Conservation (phyloP, 1,140 invertebrate genomes). For the Polypedilum pembai region DNA sequence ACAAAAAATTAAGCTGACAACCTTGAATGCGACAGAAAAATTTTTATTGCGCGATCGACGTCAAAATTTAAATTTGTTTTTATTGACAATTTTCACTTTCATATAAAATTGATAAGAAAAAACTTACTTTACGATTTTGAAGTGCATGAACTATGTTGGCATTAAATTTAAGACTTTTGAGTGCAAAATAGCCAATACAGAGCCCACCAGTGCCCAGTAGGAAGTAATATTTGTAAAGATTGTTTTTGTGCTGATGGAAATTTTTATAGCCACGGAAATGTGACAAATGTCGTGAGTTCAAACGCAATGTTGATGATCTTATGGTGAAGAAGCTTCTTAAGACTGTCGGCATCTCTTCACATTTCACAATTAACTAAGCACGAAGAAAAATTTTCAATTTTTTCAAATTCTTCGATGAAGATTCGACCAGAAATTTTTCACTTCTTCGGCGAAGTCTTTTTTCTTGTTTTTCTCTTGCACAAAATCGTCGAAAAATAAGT, state of each 20-base stretch:
- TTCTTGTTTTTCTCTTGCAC: too few relatives aligned
- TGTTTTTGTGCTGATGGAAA: neutral
- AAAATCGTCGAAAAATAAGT: too few relatives aligned
- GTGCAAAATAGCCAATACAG: constrained; percentile 2
- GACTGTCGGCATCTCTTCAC: neutral
- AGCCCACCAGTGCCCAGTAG: neutral
- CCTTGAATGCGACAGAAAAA: too few relatives aligned
- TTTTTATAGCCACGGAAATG: neutral
- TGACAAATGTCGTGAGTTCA: neutral
- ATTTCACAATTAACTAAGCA: neutral
- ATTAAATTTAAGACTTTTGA: neutral
- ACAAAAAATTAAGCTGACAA: too few relatives aligned
- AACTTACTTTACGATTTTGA: neutral
- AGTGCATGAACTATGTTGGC: neutral
- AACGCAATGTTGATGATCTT: neutral
- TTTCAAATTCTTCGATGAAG: too few relatives aligned
- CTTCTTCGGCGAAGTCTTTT: too few relatives aligned
- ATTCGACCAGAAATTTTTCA: too few relatives aligned
- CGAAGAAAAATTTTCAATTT: too few relatives aligned
- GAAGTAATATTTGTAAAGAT: neutral
- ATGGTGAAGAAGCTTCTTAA: neutral
- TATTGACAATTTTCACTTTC: neutral
- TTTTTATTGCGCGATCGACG: too few relatives aligned
- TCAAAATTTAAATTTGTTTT: too few relatives aligned
- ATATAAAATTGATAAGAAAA: neutral